Percentiles rank a stretch among this genome's conserved stretches.
Evolutionary conservation across 30 jellyfish, hydroid and myxozoan species (phyloP).

Genomic region (Calvadosia cruxmelitensis): DNA sequence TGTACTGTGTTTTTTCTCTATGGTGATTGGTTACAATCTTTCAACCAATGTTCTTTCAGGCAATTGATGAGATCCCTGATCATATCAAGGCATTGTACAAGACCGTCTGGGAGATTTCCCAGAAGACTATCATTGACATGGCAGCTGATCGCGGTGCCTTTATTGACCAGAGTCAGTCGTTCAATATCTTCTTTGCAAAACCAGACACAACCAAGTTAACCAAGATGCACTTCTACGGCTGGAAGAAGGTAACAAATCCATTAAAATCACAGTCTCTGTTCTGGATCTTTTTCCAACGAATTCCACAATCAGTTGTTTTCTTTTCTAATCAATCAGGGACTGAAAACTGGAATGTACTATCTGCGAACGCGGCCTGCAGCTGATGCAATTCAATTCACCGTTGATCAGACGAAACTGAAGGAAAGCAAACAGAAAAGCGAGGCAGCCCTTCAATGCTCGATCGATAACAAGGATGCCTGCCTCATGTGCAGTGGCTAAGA

Average conservation of each 20-base stretch:
- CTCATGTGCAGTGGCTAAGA: conserved; percentile 45
- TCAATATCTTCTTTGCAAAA: conserved; percentile 87
- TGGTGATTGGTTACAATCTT: neutral
- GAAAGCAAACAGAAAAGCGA: conserved; percentile 10
- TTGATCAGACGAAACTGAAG: conserved; percentile 56
- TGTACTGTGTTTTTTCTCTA: neutral
- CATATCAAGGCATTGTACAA: conserved; percentile 68
- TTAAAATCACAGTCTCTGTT: neutral
- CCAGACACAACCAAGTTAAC: conserved; percentile 89
- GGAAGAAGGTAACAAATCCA: conserved; percentile 77
- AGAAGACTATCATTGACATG: conserved; percentile 71
- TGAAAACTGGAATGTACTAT: conserved; percentile 98
- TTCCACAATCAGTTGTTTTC: too few relatives aligned
- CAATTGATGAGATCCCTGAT: conserved; percentile 82
- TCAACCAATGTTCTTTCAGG: conserved; percentile 22
- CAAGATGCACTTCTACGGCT: conserved; percentile 95
- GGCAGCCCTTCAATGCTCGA: conserved; percentile 66
- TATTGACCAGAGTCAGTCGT: conserved; percentile 97
- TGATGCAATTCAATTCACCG: conserved; percentile 92
- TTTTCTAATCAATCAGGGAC: too few relatives aligned
- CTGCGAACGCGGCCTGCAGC: conserved; percentile 97
- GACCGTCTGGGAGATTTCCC: conserved; percentile 97
- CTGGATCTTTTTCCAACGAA: too few relatives aligned
- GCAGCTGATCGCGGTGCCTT: conserved; percentile 99
- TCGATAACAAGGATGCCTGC: conserved; percentile 75